Base-by-base conservation (phyloP, 2,113 vertebrate genomes). In the zebrafish (Danio rerio) region DNA sequence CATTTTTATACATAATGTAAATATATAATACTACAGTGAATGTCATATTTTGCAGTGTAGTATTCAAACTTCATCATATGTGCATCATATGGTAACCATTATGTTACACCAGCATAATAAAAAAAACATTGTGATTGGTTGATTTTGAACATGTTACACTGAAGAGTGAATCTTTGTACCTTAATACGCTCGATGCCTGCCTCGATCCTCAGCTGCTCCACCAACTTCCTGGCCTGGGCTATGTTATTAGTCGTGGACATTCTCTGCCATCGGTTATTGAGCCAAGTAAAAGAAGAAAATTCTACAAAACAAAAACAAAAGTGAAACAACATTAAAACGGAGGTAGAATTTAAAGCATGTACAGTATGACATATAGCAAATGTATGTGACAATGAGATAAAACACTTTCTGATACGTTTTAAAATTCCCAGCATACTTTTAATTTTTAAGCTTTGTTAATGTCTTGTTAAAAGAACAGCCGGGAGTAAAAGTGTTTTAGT, bases 221-320 rank as follows among this genome's bases (percentile, higher is more conserved):
- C 97, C 90, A 98, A 95, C 92, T 99, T 98, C 65, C 96, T 92
- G 90, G 96, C 97, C 92, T 99, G 97, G 0, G 96, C 96, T 78
- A 96, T 95, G 91, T 97, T 99, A 93, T 99, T 98, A 96, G 93
- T 95, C 5, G 95, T 95, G 75, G 97, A 98, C 97, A 99, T 99
- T 40, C 84, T 97, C 58, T 86, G 93, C 95, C 95, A 95, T 95
- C 89, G 53, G 94, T 86, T 86, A 92, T 13, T 6, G 83, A 74
- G 81, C 92, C 85, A 81, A 1, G 76, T 21, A 5, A 88, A 45
- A 0, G 63, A n/a, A 66, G 89, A 75, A 81, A 86, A 83, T 65
- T 78, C 86, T 87, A 18, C 15, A 79, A 79, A 15, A 31, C 31
- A 20, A 55, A 62, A 79, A 52, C 7, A 43, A 68, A 66, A 49